phyloP scores from a whole-genome alignment of 1,140 invertebrate genomes.

The Pseudachorutes palmiensis region DNA sequence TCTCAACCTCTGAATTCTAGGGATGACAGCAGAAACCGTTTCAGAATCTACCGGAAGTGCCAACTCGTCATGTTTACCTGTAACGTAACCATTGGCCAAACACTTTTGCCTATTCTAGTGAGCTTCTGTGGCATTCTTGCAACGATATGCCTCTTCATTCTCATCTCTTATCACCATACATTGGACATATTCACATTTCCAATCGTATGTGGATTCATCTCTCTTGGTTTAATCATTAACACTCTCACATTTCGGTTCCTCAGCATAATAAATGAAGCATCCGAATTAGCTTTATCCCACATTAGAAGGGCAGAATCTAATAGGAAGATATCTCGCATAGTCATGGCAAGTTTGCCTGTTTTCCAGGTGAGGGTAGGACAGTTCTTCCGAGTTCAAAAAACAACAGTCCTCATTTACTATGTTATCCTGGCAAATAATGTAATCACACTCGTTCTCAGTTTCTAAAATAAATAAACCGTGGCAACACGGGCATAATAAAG shows the following conservation, averaged over 20 bases:
- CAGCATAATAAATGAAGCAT: not conserved
- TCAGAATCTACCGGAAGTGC: not conserved
- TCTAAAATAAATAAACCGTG: no score
- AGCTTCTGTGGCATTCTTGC: not conserved
- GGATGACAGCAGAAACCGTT: not conserved
- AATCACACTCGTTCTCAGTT: not conserved
- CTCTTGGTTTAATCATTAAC: not conserved
- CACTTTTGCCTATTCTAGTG: not conserved
- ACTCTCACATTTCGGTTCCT: not conserved
- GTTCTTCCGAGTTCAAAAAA: not conserved
- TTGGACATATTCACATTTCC: not conserved
- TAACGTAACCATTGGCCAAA: not conserved
- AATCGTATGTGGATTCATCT: not conserved
- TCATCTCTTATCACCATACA: not conserved
- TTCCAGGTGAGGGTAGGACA: not conserved
- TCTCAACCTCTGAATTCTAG: not conserved
- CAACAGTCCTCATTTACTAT: not conserved
- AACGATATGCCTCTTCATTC: not conserved
- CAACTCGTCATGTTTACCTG: not conserved
- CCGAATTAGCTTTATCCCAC: not conserved
- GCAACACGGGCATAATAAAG: no score
- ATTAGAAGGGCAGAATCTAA: not conserved
- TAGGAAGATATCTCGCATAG: not conserved
- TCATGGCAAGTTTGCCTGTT: not conserved
- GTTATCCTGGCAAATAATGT: not conserved